Evolutionary conservation across 30 jellyfish, hydroid and myxozoan species (phyloP).

Genomic region (Catostylus mosaicus): DNA sequence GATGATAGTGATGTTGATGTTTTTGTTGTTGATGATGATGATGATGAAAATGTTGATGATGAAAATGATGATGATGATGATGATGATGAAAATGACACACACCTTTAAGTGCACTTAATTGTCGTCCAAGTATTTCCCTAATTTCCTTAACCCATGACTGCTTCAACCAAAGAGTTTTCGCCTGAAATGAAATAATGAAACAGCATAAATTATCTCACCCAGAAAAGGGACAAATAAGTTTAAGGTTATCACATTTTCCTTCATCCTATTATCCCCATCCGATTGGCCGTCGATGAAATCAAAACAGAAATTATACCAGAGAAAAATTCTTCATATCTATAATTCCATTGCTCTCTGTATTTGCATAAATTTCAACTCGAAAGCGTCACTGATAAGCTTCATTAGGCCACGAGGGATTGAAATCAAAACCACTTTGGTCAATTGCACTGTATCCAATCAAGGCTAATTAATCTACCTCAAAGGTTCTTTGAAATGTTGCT

Average conservation of each 20-base stretch:
- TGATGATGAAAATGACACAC: background rate
- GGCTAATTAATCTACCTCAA: conserved; percentile 68
- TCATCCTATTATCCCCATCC: too few relatives aligned
- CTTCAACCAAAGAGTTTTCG: conserved; percentile 84
- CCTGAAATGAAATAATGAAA: conserved; percentile 35
- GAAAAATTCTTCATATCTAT: too few relatives aligned
- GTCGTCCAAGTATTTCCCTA: conserved; percentile 87
- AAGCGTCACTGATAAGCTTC: too few relatives aligned
- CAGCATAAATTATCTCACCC: background rate
- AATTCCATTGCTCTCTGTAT: too few relatives aligned
- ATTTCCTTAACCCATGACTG: conserved; percentile 86
- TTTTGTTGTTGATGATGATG: background rate
- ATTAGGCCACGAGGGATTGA: background rate
- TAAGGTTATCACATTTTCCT: too few relatives aligned
- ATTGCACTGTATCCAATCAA: background rate
- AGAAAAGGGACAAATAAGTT: too few relatives aligned
- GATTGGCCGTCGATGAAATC: too few relatives aligned
- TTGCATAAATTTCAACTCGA: too few relatives aligned
- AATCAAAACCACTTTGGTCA: too few relatives aligned
- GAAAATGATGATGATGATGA: background rate
- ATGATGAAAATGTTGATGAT: background rate
- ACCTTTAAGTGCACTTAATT: conserved; percentile 84
- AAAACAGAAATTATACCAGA: too few relatives aligned
- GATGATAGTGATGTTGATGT: conserved; percentile 8
- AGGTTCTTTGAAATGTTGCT: conserved; percentile 64